These are phyloP conservation scores for Caenorhabditis doughertyi DNA, from an alignment of 2,888 invertebrate genomes.

Conservation along the genomic window DNA sequence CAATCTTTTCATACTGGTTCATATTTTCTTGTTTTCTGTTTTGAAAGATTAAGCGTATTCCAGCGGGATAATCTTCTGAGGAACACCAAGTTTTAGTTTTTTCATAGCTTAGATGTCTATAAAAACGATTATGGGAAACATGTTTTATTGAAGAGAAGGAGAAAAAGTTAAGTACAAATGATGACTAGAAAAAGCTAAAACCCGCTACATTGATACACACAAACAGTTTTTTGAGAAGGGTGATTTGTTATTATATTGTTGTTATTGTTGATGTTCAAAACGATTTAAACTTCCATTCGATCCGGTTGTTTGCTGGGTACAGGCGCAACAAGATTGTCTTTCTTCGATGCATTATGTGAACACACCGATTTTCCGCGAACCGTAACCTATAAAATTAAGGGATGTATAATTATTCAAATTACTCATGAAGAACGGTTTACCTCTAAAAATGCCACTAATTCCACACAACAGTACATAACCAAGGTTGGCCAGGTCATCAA, in stretches of 20 bases:
- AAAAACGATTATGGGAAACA: neutral
- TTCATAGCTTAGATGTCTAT: too few species aligned
- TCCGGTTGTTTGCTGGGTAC: conserved; percentile 68
- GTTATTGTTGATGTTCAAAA: neutral
- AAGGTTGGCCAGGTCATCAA: conserved; percentile 78
- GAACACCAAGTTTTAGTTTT: neutral
- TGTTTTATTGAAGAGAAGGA: conserved; percentile 7
- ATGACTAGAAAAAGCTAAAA: conserved; percentile 38
- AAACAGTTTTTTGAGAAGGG: conserved; percentile 20
- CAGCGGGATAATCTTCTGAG: conserved; percentile 1
- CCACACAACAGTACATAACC: conserved; percentile 77
- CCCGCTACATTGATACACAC: conserved; percentile 55
- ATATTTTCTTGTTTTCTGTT: neutral
- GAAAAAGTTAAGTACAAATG: conserved; percentile 2
- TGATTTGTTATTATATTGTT: conserved; percentile 22
- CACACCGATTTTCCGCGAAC: conserved; percentile 79
- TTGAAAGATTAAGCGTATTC: neutral
- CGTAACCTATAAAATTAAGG: conserved; percentile 69
- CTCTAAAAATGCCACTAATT: conserved; percentile 78
- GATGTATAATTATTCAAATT: conserved; percentile 37
- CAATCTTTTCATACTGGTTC: neutral
- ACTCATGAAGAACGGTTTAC: conserved; percentile 41
- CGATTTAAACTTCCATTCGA: conserved; percentile 72
- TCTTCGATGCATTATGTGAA: conserved; percentile 79
- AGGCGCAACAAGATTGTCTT: conserved; percentile 77